phyloP scores from a whole-genome alignment of 2,113 vertebrate genomes.

The Rhea pennata region DNA sequence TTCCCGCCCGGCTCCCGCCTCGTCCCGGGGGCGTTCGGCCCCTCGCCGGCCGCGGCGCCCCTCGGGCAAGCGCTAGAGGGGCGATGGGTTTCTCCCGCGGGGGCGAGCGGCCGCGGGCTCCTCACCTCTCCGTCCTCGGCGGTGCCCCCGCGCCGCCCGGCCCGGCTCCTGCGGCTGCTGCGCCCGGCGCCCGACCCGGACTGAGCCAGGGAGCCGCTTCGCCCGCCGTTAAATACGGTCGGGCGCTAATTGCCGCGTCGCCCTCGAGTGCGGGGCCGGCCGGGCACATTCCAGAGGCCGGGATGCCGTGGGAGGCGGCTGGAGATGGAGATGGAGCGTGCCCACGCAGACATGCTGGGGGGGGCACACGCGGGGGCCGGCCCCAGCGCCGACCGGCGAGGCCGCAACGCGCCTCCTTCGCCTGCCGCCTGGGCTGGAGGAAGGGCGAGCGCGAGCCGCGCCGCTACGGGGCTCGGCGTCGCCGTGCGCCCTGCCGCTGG shows the following conservation, averaged over 20 bases:
- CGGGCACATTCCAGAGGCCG: constrained; percentile 54
- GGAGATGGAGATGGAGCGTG: not conserved
- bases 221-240: constrained; percentile 49
- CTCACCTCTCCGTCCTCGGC: not conserved
- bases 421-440: not conserved
- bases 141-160: not conserved
- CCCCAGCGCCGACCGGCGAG: not conserved
- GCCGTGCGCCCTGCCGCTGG: no score
- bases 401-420: not conserved
- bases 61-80: not conserved
- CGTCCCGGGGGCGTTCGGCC: not conserved
- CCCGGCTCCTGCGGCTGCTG: not conserved
- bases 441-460: not conserved
- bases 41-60: not conserved
- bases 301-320: constrained; percentile 38
- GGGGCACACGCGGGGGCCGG: no score
- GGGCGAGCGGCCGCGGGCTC: not conserved
- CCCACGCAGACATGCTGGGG: no score
- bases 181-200: not conserved
- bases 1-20: no score
- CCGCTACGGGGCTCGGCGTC: not conserved
- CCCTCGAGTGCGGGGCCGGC: not conserved
- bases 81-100: no score
- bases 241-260: not conserved
- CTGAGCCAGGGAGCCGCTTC: not conserved